These are phyloP conservation scores for Antidorcas marsupialis DNA, from an alignment of 2,113 vertebrate species.

Conservation along the genomic window DNA sequence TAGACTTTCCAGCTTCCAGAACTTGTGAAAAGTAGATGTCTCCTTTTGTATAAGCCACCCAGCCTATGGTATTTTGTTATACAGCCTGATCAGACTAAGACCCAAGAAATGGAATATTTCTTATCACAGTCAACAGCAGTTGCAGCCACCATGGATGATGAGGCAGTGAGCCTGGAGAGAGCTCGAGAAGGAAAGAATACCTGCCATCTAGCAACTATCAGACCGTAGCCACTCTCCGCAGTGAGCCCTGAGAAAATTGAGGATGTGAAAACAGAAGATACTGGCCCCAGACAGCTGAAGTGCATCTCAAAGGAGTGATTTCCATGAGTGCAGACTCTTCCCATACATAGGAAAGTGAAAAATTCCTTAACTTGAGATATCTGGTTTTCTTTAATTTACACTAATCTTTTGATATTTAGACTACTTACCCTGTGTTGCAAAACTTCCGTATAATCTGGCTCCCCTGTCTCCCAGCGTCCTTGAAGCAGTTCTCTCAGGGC, in stretches of 20 bases:
- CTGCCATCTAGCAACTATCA: neutral
- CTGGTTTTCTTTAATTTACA: neutral
- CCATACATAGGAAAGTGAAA: neutral
- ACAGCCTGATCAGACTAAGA: neutral
- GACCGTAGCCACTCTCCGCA: neutral
- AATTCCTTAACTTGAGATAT: neutral
- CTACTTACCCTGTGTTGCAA: neutral
- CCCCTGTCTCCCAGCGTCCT: neutral
- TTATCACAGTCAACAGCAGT: neutral
- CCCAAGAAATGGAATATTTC: neutral
- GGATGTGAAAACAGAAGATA: neutral
- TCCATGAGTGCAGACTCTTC: neutral
- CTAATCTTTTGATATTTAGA: neutral
- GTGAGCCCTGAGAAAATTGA: neutral
- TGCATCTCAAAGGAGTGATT: neutral
- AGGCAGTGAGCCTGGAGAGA: neutral
- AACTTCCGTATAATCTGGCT: neutral
- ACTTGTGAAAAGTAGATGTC: neutral
- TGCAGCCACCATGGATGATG: neutral
- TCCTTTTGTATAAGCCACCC: neutral
- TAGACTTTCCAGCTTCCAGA: neutral
- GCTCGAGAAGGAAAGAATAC: neutral
- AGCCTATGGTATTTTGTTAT: neutral
- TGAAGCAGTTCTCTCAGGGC: neutral
- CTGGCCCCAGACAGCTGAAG: neutral